Conservation (phyloP, 2,888 invertebrate genomes). For the Drosophila helvetica region DNA sequence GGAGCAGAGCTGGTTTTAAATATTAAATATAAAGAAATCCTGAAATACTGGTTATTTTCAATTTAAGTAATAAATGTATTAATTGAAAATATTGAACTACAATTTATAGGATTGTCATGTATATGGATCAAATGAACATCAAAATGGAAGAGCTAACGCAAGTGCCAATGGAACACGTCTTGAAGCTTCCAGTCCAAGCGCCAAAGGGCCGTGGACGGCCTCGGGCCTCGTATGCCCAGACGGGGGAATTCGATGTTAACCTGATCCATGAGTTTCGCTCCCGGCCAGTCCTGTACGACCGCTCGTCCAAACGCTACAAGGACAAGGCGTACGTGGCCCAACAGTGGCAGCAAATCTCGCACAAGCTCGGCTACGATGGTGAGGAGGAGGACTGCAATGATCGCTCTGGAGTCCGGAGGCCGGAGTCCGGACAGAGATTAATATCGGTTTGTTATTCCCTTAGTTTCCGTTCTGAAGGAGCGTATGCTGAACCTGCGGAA, state of each 20-base stretch:
- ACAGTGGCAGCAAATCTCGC: slow-evolving; percentile 83
- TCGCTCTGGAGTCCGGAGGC: neutral
- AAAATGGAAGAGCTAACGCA: neutral
- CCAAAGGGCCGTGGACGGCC: slow-evolving; percentile 77
- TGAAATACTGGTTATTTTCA: no score
- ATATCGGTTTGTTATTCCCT: neutral
- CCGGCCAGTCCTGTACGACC: slow-evolving; percentile 83
- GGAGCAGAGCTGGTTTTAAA: no score
- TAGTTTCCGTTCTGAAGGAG: slow-evolving; percentile 82
- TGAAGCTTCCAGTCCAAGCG: slow-evolving; percentile 21
- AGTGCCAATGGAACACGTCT: slow-evolving; percentile 22
- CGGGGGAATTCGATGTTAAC: slow-evolving; percentile 83
- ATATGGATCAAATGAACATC: neutral
- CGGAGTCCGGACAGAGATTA: neutral
- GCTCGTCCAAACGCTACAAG: slow-evolving; percentile 81
- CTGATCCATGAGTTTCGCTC: slow-evolving; percentile 82
- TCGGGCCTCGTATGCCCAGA: slow-evolving; percentile 76
- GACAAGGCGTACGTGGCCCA: slow-evolving; percentile 81
- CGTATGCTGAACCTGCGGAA: slow-evolving; percentile 84
- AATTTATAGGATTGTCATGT: neutral
- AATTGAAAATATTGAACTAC: neutral
- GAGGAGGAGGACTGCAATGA: slow-evolving; percentile 50
- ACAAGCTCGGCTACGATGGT: slow-evolving; percentile 83
- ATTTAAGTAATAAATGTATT: neutral
- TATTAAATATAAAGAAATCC: no score